Conservation (phyloP, 2,113 vertebrate species). For the Cynopterus brachyotis region DNA sequence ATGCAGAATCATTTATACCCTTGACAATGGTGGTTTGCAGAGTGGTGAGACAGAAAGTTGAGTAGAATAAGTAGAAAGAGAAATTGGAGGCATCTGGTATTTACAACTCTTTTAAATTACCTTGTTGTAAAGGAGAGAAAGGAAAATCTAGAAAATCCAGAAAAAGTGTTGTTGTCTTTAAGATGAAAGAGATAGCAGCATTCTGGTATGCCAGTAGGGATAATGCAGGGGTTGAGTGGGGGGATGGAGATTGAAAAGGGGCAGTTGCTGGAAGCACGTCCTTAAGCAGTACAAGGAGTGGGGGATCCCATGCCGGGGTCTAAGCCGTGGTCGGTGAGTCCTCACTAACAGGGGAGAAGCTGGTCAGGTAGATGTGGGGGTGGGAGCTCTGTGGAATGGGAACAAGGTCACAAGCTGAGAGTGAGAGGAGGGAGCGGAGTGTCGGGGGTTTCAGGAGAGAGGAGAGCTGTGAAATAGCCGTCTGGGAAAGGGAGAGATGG, state of each 20-base stretch:
- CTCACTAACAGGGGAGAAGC: background rate
- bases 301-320: accelerated
- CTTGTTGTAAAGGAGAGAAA: background rate
- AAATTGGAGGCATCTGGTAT: background rate
- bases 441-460: background rate
- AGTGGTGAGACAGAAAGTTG: background rate
- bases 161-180: background rate
- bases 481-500: background rate
- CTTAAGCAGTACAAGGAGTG: background rate
- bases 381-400: background rate
- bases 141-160: background rate
- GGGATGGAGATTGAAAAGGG: background rate
- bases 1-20: background rate
- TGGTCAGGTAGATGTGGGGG: background rate
- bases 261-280: background rate
- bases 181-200: background rate
- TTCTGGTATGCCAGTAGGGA: background rate
- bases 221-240: background rate
- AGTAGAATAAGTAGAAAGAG: background rate
- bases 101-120: background rate
- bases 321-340: accelerated
- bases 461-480: background rate
- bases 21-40: background rate
- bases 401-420: background rate
- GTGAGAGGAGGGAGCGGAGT: background rate